Percentiles rank a stretch among this genome's conserved stretches.
Conservation (phyloP, 1,140 invertebrate genomes). For the Saxidomus purpurata region DNA sequence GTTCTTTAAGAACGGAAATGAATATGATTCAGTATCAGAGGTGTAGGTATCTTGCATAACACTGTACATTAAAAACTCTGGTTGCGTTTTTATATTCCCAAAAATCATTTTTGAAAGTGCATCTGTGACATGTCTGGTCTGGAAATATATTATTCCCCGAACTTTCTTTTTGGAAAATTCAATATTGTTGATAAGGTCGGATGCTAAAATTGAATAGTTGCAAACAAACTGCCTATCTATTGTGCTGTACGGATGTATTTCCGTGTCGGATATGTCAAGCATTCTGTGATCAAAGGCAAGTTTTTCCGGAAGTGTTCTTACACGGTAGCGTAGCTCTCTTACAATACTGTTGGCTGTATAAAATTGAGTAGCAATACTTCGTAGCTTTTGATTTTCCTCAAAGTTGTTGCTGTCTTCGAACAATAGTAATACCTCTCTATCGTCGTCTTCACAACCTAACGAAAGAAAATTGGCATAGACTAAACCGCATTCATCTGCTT, state of each 20-base stretch:
- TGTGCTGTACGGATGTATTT: neutral
- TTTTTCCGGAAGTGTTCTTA: neutral
- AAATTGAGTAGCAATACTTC: neutral
- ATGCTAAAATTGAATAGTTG: neutral
- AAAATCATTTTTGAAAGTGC: neutral
- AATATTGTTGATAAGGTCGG: neutral
- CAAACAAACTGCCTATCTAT: neutral
- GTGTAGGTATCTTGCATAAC: neutral
- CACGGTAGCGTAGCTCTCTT: neutral
- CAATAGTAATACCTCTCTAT: neutral
- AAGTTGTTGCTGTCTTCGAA: neutral
- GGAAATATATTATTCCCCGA: slow-evolving; percentile 1
- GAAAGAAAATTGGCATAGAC: neutral
- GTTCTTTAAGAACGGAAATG: neutral
- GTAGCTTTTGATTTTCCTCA: neutral
- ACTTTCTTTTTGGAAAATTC: neutral
- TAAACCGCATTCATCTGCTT: too few relatives aligned
- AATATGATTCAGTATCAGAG: neutral
- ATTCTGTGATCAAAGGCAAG: neutral
- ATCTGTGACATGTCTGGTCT: neutral
- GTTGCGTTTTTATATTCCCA: neutral
- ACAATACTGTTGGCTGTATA: neutral
- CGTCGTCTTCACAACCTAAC: neutral
- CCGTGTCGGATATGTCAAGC: slow-evolving; percentile 9
- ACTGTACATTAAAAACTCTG: slow-evolving; percentile 4